Evolutionary conservation across 1,140 invertebrate species (phyloP), one percentile per base, ranked within the genome.

Genomic region (Drosophila subobscura): DNA sequence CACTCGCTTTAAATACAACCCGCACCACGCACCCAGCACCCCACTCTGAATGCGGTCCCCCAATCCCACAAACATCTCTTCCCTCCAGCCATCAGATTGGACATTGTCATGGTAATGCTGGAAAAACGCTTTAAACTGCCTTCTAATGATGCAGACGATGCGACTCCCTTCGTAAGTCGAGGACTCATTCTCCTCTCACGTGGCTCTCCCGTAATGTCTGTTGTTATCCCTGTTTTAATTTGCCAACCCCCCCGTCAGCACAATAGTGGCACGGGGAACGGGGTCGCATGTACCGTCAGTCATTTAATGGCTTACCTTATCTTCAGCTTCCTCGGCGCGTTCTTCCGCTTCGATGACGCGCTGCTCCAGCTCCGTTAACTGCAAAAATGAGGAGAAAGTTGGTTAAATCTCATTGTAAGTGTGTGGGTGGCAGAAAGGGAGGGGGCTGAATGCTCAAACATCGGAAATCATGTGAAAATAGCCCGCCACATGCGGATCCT

Each of bases 321-420:
- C 96, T 92, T 97, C 96, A 55, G 97, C 97, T 92, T 97, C 96
- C 89, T 97, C 96, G 40, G 96, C 97, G 79, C 97, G 93, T 72
- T 95, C 95, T 92, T 98, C 97, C 65, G 97, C 97, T 92, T 97
- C 96, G 91, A 97, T 93, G 84, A 97, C 96, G 77, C 97, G 94
- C 91, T 97, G 96, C 91, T 98, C 97, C 93, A 97, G 94, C 93
- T 98, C 96, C 89, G 96, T 96, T 92, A 98, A 94, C 97, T 97
- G 94, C 75, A 96, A 96, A 47, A 51, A 45, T 45, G 23, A 20
- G 3, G 7, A 27, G 5, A 42, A 27, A 45, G 7, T 54, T 49
- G 50, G 50, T 54, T 72, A 72, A 60, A n/a, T 72, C 20, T 27
- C 37, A 37, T 4, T 14, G 4, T 14, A 23, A 1, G 16, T 20